Evolutionary conservation across 1,140 invertebrate genomes (phyloP).

Genomic region (Diorhabda sublineata): DNA sequence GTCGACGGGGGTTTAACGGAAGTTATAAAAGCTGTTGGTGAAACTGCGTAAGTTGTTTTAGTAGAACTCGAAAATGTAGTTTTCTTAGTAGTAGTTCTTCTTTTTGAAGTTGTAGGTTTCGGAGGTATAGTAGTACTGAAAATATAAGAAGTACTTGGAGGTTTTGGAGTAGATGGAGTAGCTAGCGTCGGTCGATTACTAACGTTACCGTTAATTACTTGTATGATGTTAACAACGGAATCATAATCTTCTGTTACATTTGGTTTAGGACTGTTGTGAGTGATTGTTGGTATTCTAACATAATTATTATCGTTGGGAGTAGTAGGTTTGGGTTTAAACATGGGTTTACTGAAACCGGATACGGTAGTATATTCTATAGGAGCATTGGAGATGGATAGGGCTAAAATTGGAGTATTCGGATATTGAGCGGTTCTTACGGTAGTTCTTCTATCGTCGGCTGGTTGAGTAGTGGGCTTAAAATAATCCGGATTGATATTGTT

Average conservation of each 20-base stretch:
- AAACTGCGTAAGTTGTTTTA: constrained; percentile 33
- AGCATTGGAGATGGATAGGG: constrained; percentile 41
- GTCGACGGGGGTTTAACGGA: constrained; percentile 51
- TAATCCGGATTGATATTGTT: constrained; percentile 61
- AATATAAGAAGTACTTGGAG: constrained; percentile 42
- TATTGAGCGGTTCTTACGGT: constrained; percentile 36
- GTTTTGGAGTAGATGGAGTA: constrained; percentile 25
- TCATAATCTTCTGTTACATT: constrained; percentile 44
- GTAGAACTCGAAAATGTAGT: constrained; percentile 18
- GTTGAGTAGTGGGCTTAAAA: constrained; percentile 47
- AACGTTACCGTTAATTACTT: constrained; percentile 44
- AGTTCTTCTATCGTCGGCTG: constrained; percentile 38
- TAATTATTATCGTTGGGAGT: constrained; percentile 46
- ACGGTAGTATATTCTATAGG: constrained; percentile 36
- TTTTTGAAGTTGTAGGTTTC: constrained; percentile 15
- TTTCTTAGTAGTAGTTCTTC: constrained; percentile 16
- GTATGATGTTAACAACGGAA: constrained; percentile 50
- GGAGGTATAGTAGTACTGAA: constrained; percentile 53
- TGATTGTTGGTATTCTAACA: constrained; percentile 53
- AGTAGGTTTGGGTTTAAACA: constrained; percentile 40
- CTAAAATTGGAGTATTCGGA: constrained; percentile 35
- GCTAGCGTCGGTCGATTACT: constrained; percentile 25
- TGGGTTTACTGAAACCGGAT: constrained; percentile 33
- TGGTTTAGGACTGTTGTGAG: constrained; percentile 45
- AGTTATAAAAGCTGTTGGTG: constrained; percentile 32